Evolutionary conservation across 64 coral and sea anemone species (phyloP), one percentile per base, ranked within the genome.

Genomic region (Dendrophyllia cribrosa): DNA sequence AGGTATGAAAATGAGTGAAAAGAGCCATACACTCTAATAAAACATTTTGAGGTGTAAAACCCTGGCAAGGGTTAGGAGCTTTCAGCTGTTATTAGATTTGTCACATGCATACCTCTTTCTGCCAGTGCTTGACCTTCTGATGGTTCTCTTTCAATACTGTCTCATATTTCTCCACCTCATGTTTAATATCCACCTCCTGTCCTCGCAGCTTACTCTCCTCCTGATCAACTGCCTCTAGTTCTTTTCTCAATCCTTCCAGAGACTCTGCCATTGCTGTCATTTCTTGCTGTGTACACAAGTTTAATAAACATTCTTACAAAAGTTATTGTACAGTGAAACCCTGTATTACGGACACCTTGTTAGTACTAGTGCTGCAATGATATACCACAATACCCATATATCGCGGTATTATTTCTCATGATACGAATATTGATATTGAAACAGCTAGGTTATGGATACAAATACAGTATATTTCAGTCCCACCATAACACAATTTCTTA

Each of bases 161-260:
- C 49, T 99, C 94, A 74, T 75, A 96, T 70, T 96, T 99, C 63
- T 96, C 97, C 49, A 99, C 87, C 11, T 99, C 97, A 60, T 99
- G 94, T 82, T 96, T 99, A 6, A 99, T 87, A 48, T 99, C 97
- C 20, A 99, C 88, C 80, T 99, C 94, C 21, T 99, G 86, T 5
- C 58, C 91, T 66, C 77, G 83, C 55, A 96, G 10, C 12, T 91
- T 86, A 45, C 82, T 94, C 55, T 96, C 94, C 44, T 99, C 94
- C 69, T 89, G 79, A 70, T 96, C 97, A 8, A 96, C 45, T 59
- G 26, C 70, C 44, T 62, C 14, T 47, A 82, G 83, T 72, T 96
- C 97, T 66, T 93, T 43, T 63, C 24, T 79, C 15, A 89, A 70
- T 10, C 11, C 64, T 8, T 79, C 25, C 51, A 96, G 52, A 58